Evolutionary conservation across 2,113 vertebrate genomes (phyloP).

Genomic region (Chauna torquata): DNA sequence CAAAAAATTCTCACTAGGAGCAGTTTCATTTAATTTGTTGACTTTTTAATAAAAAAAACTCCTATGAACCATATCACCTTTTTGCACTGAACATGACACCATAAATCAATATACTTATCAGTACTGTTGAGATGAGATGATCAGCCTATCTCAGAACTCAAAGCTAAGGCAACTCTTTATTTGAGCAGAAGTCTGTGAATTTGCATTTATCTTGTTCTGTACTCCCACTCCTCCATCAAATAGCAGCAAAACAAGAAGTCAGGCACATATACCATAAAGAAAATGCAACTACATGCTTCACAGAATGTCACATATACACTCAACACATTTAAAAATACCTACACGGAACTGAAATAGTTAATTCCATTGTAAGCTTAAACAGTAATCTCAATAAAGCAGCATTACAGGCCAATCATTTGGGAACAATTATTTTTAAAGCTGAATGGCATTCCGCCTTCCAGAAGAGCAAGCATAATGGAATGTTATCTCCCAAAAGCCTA

Average conservation of each 20-base stretch:
- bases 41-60: background rate
- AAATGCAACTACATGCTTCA: background rate
- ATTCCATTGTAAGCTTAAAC: constrained; percentile 35
- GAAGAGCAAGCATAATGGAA: constrained; percentile 45
- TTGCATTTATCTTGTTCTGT: background rate
- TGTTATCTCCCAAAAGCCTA: constrained; percentile 30
- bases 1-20: background rate
- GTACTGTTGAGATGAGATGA: background rate
- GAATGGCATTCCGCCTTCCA: background rate
- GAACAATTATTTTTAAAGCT: constrained; percentile 49
- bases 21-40: background rate
- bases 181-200: background rate
- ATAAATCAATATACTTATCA: background rate
- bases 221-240: background rate
- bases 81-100: background rate
- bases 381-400: constrained; percentile 26
- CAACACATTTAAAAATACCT: background rate
- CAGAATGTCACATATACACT: background rate
- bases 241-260: background rate
- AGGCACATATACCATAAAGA: background rate
- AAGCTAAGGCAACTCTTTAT: background rate
- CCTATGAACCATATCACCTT: background rate
- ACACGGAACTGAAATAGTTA: constrained; percentile 9
- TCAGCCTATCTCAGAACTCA: background rate
- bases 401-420: constrained; percentile 27